Evolutionary conservation across 35 echinoderm and acorn worm species (phyloP).

Genomic region (Nesometra sesokonis): DNA sequence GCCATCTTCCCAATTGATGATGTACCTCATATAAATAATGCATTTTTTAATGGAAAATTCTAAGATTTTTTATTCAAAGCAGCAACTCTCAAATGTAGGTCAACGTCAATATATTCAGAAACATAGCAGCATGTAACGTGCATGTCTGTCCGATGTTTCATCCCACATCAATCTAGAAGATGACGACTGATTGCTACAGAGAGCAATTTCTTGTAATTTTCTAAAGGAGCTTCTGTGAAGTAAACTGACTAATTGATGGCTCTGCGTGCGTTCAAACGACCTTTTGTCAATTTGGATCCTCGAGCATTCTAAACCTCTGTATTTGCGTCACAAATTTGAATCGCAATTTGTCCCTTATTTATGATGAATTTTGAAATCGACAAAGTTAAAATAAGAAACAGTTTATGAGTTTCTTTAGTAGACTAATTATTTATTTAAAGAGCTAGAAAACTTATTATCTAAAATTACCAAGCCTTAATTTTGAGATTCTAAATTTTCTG

Average conservation of each 20-base stretch:
- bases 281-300: background rate
- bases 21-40: too few relatives aligned
- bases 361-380: too few relatives aligned
- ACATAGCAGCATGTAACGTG: background rate
- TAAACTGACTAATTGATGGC: background rate
- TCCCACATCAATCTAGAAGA: background rate
- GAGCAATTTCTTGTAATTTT: background rate
- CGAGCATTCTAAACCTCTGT: background rate
- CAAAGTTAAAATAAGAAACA: too few relatives aligned
- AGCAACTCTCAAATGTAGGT: background rate
- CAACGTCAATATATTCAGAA: background rate
- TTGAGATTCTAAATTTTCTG: too few relatives aligned
- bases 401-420: too few relatives aligned
- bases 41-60: too few relatives aligned
- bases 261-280: background rate
- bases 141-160: background rate
- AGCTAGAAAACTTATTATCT: too few relatives aligned
- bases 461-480: too few relatives aligned
- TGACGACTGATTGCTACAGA: background rate
- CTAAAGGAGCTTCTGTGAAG: background rate
- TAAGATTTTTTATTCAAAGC: too few relatives aligned
- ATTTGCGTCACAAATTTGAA: background rate
- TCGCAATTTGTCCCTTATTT: background rate
- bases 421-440: too few relatives aligned
- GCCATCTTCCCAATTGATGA: too few relatives aligned